Evolutionary conservation across 1,140 invertebrate species (phyloP), one percentile per base, ranked within the genome.

Genomic region (Parasteatoda tepidariorum): DNA sequence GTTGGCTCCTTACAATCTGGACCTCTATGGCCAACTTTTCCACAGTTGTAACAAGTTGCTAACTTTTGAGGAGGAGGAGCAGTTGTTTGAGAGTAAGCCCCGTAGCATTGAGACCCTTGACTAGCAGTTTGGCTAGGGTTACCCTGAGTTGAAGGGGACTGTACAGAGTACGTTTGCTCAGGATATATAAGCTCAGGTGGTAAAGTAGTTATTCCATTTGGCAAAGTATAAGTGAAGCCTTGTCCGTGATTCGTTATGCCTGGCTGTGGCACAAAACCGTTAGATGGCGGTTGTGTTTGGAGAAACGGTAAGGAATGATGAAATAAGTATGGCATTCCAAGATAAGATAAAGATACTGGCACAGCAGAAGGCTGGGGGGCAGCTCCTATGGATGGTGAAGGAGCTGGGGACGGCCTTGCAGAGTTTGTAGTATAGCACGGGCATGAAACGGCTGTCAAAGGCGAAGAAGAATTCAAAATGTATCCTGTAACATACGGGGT

Each of bases 1-100:
- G 94, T 95, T 73, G 93, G 92, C 87, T 95, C 94, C 85, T 93
- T 93, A 88, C 96, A 97, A 48, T 96, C 95, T 82, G 91, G 89
- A 1, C 94, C 94, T n/a, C 91, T 90, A 88, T 97, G 96, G 73
- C 90, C 93, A 66, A 91, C 90, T 33, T 92, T 93, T 54, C 94
- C 94, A 89, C 94, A 95, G 87, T 95, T 95, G 88, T 92, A 94
- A 86, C 92, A 93, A 0, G 91, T 92, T 68, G 92, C 89, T 86
- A 92, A 92, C 55, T 85, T 85, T 24, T 84, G 75, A 18, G 79
- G 84, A 70, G 76, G 28, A 64, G 76, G 28, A 55, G 59, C 64
- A 30, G 79, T 41, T 38, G 84, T 75, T 7, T 70, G 71, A 95
- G 91, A 88, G 92, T 93, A 73, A 92, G 89, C 88, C 94, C 91